phyloP scores from a whole-genome alignment of 92 coral and sea anemone genomes.

The Paramuricea clavata region DNA sequence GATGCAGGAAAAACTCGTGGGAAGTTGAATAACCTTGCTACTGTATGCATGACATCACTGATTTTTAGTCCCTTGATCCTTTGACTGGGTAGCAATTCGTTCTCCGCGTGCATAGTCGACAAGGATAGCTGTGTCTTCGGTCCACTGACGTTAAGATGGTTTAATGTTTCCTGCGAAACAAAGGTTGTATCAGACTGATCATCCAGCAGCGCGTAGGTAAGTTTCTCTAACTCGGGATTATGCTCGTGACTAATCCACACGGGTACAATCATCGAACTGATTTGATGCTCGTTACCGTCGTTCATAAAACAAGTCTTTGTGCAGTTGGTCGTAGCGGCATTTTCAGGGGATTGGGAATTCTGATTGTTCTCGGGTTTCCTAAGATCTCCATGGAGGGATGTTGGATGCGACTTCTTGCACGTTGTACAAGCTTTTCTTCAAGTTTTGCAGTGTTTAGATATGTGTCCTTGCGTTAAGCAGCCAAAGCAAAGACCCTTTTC shows the following conservation, averaged over 20 bases:
- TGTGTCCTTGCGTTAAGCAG: constrained; percentile 69
- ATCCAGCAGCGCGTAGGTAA: constrained; percentile 68
- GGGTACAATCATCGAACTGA: constrained; percentile 71
- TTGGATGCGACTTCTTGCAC: constrained; percentile 63
- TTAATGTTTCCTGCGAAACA: constrained; percentile 23
- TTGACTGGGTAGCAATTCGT: constrained; percentile 46
- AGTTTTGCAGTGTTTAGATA: constrained; percentile 57
- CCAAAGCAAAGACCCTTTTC: constrained; percentile 65
- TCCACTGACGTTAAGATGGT: constrained; percentile 61
- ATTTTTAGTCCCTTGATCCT: constrained; percentile 58
- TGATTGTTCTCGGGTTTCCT: constrained; percentile 42
- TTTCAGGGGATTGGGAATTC: constrained; percentile 7
- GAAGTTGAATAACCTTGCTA: constrained; percentile 50
- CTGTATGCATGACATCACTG: constrained; percentile 36
- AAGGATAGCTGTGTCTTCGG: constrained; percentile 53
- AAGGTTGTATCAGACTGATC: constrained; percentile 72
- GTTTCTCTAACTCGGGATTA: constrained; percentile 40
- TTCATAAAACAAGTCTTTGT: constrained; percentile 26
- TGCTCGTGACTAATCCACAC: constrained; percentile 61
- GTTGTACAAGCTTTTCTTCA: constrained; percentile 52
- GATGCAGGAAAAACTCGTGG: constrained; percentile 48
- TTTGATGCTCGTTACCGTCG: constrained; percentile 18
- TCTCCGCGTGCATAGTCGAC: constrained; percentile 61
- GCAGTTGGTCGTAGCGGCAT: background rate
- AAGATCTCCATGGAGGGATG: constrained; percentile 69